Conservation (phyloP, 92 coral and sea anemone genomes). For the Parazoanthus swiftii region DNA sequence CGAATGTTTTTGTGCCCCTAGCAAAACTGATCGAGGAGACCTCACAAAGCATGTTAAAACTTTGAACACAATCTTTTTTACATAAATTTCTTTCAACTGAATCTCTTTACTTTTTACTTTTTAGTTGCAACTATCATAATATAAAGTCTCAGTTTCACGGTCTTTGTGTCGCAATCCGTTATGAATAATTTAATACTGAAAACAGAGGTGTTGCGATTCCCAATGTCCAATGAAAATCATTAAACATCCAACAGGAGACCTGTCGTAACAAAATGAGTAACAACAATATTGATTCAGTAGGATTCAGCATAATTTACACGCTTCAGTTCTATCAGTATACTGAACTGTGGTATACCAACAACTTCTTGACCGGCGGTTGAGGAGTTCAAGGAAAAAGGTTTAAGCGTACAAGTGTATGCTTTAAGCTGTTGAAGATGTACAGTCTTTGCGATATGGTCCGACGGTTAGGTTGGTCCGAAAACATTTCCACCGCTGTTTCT, state of each 20-base stretch:
- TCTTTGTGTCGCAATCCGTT: neutral
- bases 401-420: neutral
- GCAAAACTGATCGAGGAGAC: too few relatives aligned
- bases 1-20: too few relatives aligned
- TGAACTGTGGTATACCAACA: neutral
- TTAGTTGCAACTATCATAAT: too few relatives aligned
- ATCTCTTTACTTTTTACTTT: too few relatives aligned
- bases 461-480: constrained; percentile 3
- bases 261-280: neutral
- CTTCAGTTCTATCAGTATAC: too few relatives aligned
- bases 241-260: neutral
- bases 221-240: constrained; percentile 4
- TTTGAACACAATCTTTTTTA: too few relatives aligned
- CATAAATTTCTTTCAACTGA: too few relatives aligned
- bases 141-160: too few relatives aligned
- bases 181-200: constrained; percentile 17
- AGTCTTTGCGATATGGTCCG: constrained; percentile 22
- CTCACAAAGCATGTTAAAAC: too few relatives aligned
- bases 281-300: neutral
- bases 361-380: neutral
- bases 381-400: neutral
- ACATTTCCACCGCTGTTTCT: neutral
- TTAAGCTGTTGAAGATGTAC: constrained; percentile 1
- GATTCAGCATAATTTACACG: constrained; percentile 7
- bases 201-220: neutral